Evolutionary conservation across 1,140 invertebrate genomes (phyloP), one percentile per base, ranked within the genome.

Genomic region (Drosophila ananassae): DNA sequence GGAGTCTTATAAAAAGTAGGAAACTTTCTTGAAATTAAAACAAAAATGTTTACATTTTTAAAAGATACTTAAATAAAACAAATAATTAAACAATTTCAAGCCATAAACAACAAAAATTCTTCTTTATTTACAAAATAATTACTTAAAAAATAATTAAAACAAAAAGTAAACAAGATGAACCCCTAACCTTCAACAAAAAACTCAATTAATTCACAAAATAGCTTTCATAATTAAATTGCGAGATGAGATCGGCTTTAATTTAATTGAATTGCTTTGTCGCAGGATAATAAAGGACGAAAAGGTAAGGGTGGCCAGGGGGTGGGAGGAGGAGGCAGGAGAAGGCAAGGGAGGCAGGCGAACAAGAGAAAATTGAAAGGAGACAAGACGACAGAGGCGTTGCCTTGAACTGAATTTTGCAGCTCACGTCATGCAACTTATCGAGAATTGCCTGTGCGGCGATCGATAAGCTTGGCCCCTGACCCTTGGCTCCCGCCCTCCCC

Each of bases 341-440:
- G n/a, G 39, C n/a, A 24, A 17, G 30, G 34, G 21, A 9, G 44
- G 28, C 37, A 0, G 8, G 17, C 44, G 48, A 10, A 10, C 5
- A 13, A 9, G 17, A 13, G 24, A 50, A 61, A 44, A 48, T 41
- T 44, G 25, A 21, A 41, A 41, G 13, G 41, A 44, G 17, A 44
- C 71, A 53, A 47, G 32, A 28, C 47, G 63, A 47, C 22, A 46
- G 74, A 83, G 79, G 80, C 76, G 80, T 83, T 67, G 79, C 79
- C 79, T 83, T 83, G 79, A 83, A 83, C 79, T 83, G 61, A 84
- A 83, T 83, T 76, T 71, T 30, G 60, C 48, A 56, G 47, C 32
- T 25, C 44, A 46, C 57, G n/a, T 28, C 46, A 69, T 68, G 63
- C 51, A 55, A 69, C 41, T 48, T 69, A 69, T 69, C 66, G 66